Percentiles rank a stretch among this genome's conserved stretches.
These are phyloP conservation scores for Drosophila tanythrix DNA, from an alignment of 2,888 invertebrate species.

Conservation along the genomic window DNA sequence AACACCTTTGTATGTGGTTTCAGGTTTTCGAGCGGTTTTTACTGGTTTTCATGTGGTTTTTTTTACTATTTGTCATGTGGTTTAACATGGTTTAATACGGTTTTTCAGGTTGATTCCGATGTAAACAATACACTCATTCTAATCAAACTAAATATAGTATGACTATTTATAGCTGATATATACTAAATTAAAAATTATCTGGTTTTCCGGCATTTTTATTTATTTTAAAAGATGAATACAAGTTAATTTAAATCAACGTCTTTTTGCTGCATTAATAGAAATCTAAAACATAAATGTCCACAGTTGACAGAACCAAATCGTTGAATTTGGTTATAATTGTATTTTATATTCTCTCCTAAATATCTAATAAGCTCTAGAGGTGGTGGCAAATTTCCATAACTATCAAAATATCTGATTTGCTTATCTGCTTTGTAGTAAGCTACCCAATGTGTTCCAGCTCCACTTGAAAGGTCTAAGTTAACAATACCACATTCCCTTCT, in stretches of 20 bases:
- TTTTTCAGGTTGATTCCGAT: rapidly evolving
- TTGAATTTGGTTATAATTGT: neutral
- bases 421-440: neutral
- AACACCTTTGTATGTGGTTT: neutral
- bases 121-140: no score
- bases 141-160: no score
- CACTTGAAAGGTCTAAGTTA: neutral
- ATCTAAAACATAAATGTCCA: neutral
- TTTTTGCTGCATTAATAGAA: neutral
- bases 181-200: no score
- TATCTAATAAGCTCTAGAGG: neutral
- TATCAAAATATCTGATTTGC: neutral
- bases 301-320: no score
- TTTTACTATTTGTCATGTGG: no score
- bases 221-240: no score
- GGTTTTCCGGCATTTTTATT: no score
- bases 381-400: neutral
- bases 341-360: neutral
- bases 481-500: neutral
- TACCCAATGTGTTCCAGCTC: neutral
- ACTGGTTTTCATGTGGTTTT: no score
- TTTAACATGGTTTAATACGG: no score
- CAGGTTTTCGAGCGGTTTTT: no score
- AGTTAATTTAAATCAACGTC: no score
- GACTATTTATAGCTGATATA: no score